Evolutionary conservation across 2,888 invertebrate genomes (phyloP).

Genomic region (Stenoptilia bipunctidactyla): DNA sequence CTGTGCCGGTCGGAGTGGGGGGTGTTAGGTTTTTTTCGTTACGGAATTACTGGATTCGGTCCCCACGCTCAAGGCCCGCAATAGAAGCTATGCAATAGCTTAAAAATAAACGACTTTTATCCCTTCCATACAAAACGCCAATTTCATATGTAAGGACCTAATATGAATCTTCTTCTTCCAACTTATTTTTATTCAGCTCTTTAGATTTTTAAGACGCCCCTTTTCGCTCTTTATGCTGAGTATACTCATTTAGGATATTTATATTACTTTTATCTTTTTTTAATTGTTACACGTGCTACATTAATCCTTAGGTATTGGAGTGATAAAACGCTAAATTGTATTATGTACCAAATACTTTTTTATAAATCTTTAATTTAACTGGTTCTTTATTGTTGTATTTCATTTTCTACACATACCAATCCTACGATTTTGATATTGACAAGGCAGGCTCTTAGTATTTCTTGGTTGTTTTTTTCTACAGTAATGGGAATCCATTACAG

Average conservation of each 20-base stretch:
- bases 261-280: slow-evolving; percentile 5
- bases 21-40: no score
- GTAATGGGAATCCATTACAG: slow-evolving; percentile 9
- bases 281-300: slow-evolving; percentile 3
- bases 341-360: slow-evolving; percentile 8
- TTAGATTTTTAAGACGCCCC: slow-evolving; percentile 3
- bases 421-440: slow-evolving; percentile 8
- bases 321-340: slow-evolving; percentile 9
- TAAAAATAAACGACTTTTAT: no score
- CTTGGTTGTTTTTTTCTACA: slow-evolving; percentile 7
- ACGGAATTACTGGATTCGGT: no score
- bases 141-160: no score
- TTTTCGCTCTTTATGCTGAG: slow-evolving; percentile 6
- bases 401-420: slow-evolving; percentile 8
- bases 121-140: no score
- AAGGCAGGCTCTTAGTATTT: slow-evolving; percentile 9
- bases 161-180: neutral
- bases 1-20: no score
- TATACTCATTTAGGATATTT: slow-evolving; percentile 4
- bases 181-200: slow-evolving; percentile 5
- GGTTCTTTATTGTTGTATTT: slow-evolving; percentile 5
- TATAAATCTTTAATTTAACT: slow-evolving; percentile 7
- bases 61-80: no score
- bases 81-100: no score
- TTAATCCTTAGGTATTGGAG: slow-evolving; percentile 8